These are phyloP conservation scores for Poicephalus meyeri DNA, from an alignment of 2,113 vertebrate genomes.

Conservation along the genomic window DNA sequence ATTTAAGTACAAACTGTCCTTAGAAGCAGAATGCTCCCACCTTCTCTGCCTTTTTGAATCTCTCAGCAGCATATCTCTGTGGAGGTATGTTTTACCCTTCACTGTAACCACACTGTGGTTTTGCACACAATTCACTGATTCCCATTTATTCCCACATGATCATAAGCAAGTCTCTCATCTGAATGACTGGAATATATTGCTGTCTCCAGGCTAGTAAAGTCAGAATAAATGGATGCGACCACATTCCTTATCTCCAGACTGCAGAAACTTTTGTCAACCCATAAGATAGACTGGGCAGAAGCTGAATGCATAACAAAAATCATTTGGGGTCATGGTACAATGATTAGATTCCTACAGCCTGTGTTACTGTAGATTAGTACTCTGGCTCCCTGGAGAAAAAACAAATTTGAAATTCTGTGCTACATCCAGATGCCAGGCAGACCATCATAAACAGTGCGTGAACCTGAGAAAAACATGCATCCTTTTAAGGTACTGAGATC, in stretches of 20 bases:
- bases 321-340: constrained; percentile 62
- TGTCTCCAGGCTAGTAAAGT: constrained; percentile 56
- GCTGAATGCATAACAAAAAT: constrained; percentile 60
- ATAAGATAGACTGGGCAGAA: constrained; percentile 42
- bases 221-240: constrained; percentile 57
- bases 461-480: background rate
- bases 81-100: background rate
- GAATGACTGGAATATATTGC: constrained; percentile 53
- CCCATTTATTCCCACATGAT: background rate
- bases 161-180: constrained; percentile 44
- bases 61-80: background rate
- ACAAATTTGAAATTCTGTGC: constrained; percentile 36
- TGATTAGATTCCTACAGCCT: constrained; percentile 65
- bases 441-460: background rate
- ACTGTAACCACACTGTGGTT: background rate
- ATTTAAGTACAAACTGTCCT: background rate
- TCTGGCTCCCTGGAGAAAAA: constrained; percentile 60
- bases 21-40: background rate
- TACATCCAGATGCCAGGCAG: constrained; percentile 15
- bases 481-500: background rate
- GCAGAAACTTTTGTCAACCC: constrained; percentile 69
- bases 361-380: constrained; percentile 63
- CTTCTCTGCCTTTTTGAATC: background rate
- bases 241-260: constrained; percentile 63
- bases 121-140: background rate